These are phyloP conservation scores for Tachycineta bicolor DNA, from an alignment of 2,113 vertebrate genomes.

Conservation along the genomic window DNA sequence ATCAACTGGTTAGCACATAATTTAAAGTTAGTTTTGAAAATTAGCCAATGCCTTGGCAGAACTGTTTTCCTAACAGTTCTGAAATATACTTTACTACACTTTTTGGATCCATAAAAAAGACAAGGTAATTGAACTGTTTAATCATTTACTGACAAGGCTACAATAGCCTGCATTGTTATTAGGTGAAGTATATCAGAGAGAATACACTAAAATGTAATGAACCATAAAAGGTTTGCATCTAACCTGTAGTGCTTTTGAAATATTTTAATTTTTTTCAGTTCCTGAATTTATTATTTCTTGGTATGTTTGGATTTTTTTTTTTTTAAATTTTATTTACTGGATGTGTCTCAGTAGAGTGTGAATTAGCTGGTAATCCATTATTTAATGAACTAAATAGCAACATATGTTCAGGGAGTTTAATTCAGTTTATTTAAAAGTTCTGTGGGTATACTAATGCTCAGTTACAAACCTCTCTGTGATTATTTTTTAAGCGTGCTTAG, in stretches of 20 bases:
- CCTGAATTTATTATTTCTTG: constrained; percentile 52
- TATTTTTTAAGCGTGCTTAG: constrained; percentile 1
- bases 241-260: constrained; percentile 27
- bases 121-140: constrained; percentile 63
- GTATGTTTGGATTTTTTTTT: not conserved
- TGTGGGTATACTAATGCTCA: not conserved
- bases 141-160: constrained; percentile 61
- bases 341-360: not conserved
- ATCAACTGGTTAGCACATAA: not conserved
- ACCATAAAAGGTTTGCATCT: constrained; percentile 60
- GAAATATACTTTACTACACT: not conserved
- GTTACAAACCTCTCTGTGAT: not conserved
- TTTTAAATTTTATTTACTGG: not conserved
- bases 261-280: constrained; percentile 49
- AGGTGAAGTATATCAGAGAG: constrained; percentile 57
- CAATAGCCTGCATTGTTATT: constrained; percentile 21
- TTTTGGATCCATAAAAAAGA: constrained; percentile 28
- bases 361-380: constrained; percentile 50
- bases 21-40: constrained; percentile 1
- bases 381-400: constrained; percentile 50
- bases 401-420: constrained; percentile 10
- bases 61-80: not conserved
- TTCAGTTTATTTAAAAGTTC: constrained; percentile 21
- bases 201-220: constrained; percentile 69
- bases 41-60: constrained; percentile 11